Percentiles rank a stretch among this genome's conserved stretches.
phyloP scores from a whole-genome alignment of 2,888 invertebrate species.

The Ganaspis brasiliensis region DNA sequence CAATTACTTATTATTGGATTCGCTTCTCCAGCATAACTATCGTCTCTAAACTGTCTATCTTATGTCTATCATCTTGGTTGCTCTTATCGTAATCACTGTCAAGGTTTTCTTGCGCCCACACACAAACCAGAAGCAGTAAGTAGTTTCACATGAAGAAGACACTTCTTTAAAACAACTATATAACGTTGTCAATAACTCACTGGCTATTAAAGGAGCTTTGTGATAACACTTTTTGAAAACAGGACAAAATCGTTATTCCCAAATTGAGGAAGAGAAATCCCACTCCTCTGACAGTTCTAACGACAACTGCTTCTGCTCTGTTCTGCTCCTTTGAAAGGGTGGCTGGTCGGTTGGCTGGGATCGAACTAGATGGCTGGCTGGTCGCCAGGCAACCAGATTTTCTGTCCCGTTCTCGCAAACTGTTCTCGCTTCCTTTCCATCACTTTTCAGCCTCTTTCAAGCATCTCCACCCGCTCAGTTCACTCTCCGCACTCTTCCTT shows the following conservation, averaged over 20 bases:
- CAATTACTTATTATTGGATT: background rate
- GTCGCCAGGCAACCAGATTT: slow-evolving; percentile 78
- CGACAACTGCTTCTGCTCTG: slow-evolving; percentile 60
- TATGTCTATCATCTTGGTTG: background rate
- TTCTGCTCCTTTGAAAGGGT: slow-evolving; percentile 67
- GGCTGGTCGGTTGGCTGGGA: slow-evolving; percentile 77
- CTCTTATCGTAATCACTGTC: background rate
- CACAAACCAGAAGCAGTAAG: background rate
- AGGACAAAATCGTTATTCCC: background rate
- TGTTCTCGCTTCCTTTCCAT: slow-evolving; percentile 47
- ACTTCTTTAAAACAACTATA: no score
- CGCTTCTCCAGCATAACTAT: background rate
- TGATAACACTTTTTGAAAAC: no score
- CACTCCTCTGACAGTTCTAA: slow-evolving; percentile 25
- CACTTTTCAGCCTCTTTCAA: slow-evolving; percentile 40
- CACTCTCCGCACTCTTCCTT: slow-evolving; percentile 40
- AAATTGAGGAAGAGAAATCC: background rate
- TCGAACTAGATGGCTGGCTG: slow-evolving; percentile 79
- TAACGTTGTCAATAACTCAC: no score
- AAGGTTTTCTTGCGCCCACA: background rate
- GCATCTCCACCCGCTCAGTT: slow-evolving; percentile 52
- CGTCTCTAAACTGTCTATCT: background rate
- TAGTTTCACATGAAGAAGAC: background rate
- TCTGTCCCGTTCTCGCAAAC: slow-evolving; percentile 63
- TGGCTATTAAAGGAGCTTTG: no score